phyloP scores from a whole-genome alignment of 2,113 vertebrate species.

The Cheirogaleus medius region DNA sequence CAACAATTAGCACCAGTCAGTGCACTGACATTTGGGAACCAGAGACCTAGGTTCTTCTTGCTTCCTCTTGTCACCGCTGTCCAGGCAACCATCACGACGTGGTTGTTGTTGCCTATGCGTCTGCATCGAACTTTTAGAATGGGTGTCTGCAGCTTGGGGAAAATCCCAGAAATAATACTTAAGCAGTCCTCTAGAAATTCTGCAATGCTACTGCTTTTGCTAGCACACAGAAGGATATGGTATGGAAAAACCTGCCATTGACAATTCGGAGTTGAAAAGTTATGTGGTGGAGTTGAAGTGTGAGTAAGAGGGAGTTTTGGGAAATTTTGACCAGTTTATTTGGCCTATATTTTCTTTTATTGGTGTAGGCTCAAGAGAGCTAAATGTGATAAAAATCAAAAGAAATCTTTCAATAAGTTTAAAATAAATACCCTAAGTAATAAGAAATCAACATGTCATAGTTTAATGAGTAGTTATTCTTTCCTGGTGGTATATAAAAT shows the following conservation, averaged over 20 bases:
- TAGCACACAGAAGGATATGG: neutral
- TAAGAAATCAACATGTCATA: neutral
- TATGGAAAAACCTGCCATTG: neutral
- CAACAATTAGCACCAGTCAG: neutral
- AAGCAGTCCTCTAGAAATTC: neutral
- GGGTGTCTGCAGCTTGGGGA: neutral
- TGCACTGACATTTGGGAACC: neutral
- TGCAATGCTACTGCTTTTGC: neutral
- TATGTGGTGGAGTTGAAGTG: neutral
- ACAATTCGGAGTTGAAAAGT: neutral
- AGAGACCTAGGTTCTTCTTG: neutral
- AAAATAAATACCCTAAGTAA: neutral
- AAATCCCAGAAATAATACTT: neutral
- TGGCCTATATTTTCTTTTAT: neutral
- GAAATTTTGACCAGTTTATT: neutral
- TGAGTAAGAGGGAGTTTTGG: neutral
- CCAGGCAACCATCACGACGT: neutral
- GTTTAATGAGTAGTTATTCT: neutral
- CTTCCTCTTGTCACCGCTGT: neutral
- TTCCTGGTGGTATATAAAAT: neutral
- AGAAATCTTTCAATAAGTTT: neutral
- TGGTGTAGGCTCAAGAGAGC: neutral
- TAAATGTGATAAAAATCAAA: neutral
- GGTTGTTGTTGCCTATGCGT: neutral
- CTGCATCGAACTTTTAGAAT: neutral